phyloP scores from a whole-genome alignment of 2,113 vertebrate species.

The Pomatostomus ruficeps region DNA sequence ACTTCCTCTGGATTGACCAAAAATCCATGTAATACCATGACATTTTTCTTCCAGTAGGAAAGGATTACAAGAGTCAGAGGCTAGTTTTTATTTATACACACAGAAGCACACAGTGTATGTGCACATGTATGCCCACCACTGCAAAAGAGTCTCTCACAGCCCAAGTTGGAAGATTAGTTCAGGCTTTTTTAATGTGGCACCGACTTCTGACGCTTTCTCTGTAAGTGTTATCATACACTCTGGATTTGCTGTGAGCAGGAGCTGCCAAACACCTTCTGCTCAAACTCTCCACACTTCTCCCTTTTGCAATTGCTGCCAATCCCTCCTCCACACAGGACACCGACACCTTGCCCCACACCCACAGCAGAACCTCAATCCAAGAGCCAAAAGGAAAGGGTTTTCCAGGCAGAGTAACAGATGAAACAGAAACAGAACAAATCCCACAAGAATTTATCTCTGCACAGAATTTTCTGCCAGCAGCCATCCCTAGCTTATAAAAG shows the following conservation, averaged over 20 bases:
- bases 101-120: background rate
- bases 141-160: background rate
- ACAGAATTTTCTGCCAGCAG: background rate
- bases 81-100: background rate
- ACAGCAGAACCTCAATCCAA: background rate
- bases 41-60: background rate
- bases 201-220: background rate
- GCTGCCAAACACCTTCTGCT: background rate
- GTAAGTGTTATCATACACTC: background rate
- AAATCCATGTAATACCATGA: background rate
- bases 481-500: background rate
- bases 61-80: background rate
- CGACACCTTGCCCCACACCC: background rate
- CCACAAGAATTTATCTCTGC: background rate
- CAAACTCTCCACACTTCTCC: background rate
- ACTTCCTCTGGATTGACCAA: background rate
- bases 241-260: background rate
- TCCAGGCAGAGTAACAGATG: background rate
- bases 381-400: background rate
- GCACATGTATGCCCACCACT: background rate
- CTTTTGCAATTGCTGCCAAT: background rate
- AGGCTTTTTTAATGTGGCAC: background rate
- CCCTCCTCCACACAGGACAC: background rate
- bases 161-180: background rate
- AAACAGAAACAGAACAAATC: background rate